phyloP scores from a whole-genome alignment of 2,797 vertebrate genomes.

The Micropoecilia bifurca region DNA sequence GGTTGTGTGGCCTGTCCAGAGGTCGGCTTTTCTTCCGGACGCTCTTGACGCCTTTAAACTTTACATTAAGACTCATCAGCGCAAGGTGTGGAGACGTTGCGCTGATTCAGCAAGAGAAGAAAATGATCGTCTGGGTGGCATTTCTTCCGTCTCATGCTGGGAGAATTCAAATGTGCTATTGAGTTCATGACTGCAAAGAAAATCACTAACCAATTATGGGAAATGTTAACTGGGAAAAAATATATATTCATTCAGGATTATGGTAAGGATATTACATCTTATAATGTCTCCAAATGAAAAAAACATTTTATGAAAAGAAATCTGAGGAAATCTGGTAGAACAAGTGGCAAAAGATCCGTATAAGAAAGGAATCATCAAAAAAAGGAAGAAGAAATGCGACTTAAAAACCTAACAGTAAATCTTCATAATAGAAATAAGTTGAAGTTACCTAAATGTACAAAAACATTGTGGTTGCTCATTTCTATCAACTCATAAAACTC shows the following conservation, averaged over 20 bases:
- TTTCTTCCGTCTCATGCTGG: background rate
- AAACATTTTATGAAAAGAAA: background rate
- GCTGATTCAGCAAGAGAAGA: background rate
- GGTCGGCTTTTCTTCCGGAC: background rate
- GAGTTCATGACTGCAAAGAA: background rate
- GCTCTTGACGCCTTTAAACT: background rate
- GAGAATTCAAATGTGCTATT: background rate
- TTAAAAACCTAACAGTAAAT: too few species aligned
- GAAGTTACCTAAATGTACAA: too few species aligned
- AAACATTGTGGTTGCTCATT: too few species aligned
- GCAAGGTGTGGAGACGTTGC: background rate
- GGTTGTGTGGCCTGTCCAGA: background rate
- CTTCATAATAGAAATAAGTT: too few species aligned
- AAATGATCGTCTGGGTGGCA: constrained; percentile 35
- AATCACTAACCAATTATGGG: background rate
- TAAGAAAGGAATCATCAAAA: too few species aligned
- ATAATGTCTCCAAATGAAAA: background rate
- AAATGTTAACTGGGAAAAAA: background rate
- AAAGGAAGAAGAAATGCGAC: too few species aligned
- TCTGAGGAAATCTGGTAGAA: background rate
- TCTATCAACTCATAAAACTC: too few species aligned
- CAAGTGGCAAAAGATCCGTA: background rate
- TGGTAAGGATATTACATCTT: background rate
- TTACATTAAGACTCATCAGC: background rate
- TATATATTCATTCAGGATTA: background rate